Conservation (phyloP, 2,888 invertebrate species). For the Ectobius pallidus region DNA sequence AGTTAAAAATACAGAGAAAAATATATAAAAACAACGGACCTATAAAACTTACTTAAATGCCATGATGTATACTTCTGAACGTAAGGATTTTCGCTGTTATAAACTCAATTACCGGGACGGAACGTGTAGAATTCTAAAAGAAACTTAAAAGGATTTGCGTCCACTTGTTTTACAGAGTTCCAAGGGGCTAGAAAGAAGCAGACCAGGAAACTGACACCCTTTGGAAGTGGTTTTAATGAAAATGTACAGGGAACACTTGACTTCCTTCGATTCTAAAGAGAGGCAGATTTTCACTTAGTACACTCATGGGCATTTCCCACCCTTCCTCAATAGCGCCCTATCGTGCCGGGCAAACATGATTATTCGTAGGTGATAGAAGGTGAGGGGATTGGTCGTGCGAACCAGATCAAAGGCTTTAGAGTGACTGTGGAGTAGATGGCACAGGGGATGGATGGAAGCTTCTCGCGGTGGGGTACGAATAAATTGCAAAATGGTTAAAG, state of each 20-base stretch:
- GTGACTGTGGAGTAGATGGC: not conserved
- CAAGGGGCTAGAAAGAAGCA: not conserved
- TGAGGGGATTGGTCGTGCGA: not conserved
- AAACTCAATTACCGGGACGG: no score
- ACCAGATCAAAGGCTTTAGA: constrained; percentile 2
- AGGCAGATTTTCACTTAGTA: not conserved
- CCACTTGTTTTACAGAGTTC: no score
- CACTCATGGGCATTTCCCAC: not conserved
- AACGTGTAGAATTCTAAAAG: no score
- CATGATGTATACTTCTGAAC: no score
- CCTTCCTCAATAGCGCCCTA: no score
- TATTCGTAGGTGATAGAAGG: no score
- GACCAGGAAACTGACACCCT: not conserved
- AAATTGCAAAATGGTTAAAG: not conserved
- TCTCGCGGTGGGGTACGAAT: not conserved
- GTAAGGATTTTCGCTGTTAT: no score
- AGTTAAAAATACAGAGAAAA: no score
- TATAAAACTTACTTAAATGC: no score
- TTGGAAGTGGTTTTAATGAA: not conserved
- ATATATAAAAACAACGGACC: no score
- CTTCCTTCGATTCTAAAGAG: not conserved
- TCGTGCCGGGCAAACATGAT: not conserved
- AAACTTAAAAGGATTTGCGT: no score
- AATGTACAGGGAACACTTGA: not conserved
- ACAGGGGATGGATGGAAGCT: not conserved